phyloP scores from a whole-genome alignment of 2,797 vertebrate species.

The Chaetodon trifasciatus region DNA sequence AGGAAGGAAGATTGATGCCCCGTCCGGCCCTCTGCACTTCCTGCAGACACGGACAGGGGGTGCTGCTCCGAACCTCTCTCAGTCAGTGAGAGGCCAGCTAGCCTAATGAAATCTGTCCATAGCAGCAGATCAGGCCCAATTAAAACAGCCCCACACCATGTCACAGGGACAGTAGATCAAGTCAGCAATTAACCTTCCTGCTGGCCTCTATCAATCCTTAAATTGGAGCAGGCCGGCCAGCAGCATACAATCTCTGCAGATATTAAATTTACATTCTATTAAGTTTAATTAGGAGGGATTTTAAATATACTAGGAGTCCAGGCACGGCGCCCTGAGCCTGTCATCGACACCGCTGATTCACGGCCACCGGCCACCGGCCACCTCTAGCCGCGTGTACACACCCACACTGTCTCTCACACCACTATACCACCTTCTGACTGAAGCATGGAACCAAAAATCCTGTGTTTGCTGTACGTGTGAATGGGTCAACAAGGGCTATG shows the following conservation, averaged over 20 bases:
- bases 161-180: constrained; percentile 88
- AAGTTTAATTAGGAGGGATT: constrained; percentile 90
- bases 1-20: constrained; percentile 83
- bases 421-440: constrained; percentile 14
- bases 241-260: constrained; percentile 81
- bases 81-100: constrained; percentile 56
- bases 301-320: constrained; percentile 88
- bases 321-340: constrained; percentile 80
- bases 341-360: constrained; percentile 82
- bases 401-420: background rate
- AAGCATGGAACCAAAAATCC: background rate
- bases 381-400: constrained; percentile 24
- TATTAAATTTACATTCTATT: constrained; percentile 92
- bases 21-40: constrained; percentile 54
- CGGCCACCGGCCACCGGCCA: constrained; percentile 54
- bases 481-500: constrained; percentile 21
- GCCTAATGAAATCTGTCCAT: constrained; percentile 82
- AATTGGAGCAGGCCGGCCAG: constrained; percentile 77
- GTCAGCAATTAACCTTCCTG: constrained; percentile 88
- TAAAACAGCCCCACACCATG: constrained; percentile 84
- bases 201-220: constrained; percentile 88
- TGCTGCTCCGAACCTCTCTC: constrained; percentile 31
- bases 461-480: constrained; percentile 29
- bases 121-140: constrained; percentile 86
- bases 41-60: constrained; percentile 72